These are phyloP conservation scores for Paelopatides confundens DNA, from an alignment of 53 echinoderm and acorn worm genomes.

Conservation along the genomic window DNA sequence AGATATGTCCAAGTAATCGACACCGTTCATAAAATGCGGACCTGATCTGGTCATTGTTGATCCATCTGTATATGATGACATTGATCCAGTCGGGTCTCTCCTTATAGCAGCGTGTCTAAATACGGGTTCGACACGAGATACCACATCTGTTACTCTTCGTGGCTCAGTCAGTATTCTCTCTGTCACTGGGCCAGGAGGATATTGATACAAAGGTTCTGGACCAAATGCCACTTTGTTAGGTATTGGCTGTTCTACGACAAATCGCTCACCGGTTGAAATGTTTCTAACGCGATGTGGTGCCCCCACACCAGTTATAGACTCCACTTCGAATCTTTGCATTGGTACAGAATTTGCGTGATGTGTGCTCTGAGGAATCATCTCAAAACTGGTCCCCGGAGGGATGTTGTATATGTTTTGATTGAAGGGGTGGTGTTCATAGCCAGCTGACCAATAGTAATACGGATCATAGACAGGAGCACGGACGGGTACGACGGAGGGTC, in stretches of 20 bases:
- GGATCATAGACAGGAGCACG: not conserved
- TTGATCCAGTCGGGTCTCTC: not conserved
- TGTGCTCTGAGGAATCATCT: not conserved
- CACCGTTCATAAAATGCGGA: conserved; percentile 40
- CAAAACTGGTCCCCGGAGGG: conserved; percentile 25
- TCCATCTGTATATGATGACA: conserved; percentile 21
- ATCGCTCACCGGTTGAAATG: conserved; percentile 1
- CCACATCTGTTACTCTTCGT: not conserved
- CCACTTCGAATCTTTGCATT: conserved; percentile 7
- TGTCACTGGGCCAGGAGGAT: not conserved
- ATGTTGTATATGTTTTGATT: conserved; percentile 1
- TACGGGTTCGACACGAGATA: not conserved
- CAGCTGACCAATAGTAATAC: not conserved
- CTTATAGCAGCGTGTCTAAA: not conserved
- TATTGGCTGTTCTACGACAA: conserved; percentile 4
- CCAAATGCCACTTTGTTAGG: not conserved
- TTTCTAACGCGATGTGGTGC: not conserved
- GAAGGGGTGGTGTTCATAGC: not conserved
- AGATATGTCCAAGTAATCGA: conserved; percentile 34
- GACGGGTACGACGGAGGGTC: not conserved
- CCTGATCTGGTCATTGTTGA: conserved; percentile 9
- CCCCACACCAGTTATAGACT: conserved; percentile 19
- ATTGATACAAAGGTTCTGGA: not conserved
- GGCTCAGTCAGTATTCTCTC: not conserved
- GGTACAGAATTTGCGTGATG: not conserved